Evolutionary conservation across 2,797 vertebrate species (phyloP), one percentile per base, ranked within the genome.

Genomic region (Eulemur coronatus): DNA sequence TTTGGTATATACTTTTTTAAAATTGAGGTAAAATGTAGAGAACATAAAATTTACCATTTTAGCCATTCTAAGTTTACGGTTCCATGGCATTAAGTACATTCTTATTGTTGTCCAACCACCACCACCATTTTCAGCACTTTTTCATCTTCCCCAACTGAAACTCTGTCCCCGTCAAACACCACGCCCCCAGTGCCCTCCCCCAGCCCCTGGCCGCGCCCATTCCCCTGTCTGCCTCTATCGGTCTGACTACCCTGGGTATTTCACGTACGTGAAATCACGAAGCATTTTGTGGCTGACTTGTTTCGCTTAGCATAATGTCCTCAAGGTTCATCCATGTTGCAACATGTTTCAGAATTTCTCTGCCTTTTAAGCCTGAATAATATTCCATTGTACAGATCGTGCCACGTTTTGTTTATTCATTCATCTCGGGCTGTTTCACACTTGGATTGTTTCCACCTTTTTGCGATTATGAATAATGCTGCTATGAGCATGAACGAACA

Each of bases 391-490:
- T 20, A 28, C 18, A 30, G 7, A 0, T 20, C 12, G 9, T 1
- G 2, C 13, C 18, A 20, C 2, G 1, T 17, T 28, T 35, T n/a
- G 48, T 18, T 15, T 35, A 18, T 2, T 4, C 14, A 13, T 7
- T 73, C 22, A 4, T 8, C 1, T 6, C 43, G 12, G 26, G 33
- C 22, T 28, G 41, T 41, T 41, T 30, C 46, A 4, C 55, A 11
- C 1, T 15, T 73, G 17, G 26, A n/a, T 17, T 28, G 28, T 48
- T 30, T 30, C 57, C 46, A 20, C 48, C 57, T 59, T 67, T 20
- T 67, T 33, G 20, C 26, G 6, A 0, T 18, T 57, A 57, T 41
- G 33, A 61, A 28, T 5, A n/a, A 10, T 1, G 61, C 50, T 43
- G 72, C n/a, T 7, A 15, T 48, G 57, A 67, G 4, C 26, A 26